Base-by-base conservation (phyloP, 2,113 vertebrate genomes). In the Thamnaconus septentrionalis region DNA sequence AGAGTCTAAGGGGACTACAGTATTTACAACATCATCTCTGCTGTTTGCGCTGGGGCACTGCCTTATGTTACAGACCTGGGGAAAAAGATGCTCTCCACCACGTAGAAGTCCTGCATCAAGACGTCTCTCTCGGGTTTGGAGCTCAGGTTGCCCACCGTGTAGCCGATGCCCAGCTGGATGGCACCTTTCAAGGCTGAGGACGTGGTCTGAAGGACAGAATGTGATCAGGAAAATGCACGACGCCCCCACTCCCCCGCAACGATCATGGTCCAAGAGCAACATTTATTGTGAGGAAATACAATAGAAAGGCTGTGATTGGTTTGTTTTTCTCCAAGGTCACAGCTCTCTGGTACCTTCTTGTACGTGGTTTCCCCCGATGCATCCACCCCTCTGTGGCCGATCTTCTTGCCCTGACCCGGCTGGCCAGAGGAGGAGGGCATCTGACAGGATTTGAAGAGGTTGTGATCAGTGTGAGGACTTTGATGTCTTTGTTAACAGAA, bases 1-100 rank as follows among this genome's bases (percentile, higher is more conserved):
- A 31, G 18, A 31, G 18, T 31, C 18, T 31, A 1, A 31, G 18
- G 18, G 18, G 18, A 31, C 18, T 31, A 31, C 18, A 31, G 18
- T 31, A 31, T 31, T 31, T 31, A 4, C 6, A 41, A 51, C 8
- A 44, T 8, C 8, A 4, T n/a, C 4, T 5, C 0, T 58, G 46
- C 10, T 43, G 58, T 53, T 56, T 56, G 11, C 47, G 5, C 53
- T 8, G 18, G 63, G 12, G 8, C 10, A 43, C 41, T 10, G 50
- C 49, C 11, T 6, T 61, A 43, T 41, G 6, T 9, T 10, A 18
- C 7, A 85, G 79, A 98, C 97, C 97, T 98, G 70, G 97, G 97
- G 73, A 99, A 99, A 82, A 99, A 99, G 84, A 98, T 99, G 90
- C 97, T 99, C 82, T 99, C 97, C 80, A 99, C 97, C 52, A 99